Conservation (phyloP, 1,140 invertebrate genomes). For the Asbolus verrucosus region DNA sequence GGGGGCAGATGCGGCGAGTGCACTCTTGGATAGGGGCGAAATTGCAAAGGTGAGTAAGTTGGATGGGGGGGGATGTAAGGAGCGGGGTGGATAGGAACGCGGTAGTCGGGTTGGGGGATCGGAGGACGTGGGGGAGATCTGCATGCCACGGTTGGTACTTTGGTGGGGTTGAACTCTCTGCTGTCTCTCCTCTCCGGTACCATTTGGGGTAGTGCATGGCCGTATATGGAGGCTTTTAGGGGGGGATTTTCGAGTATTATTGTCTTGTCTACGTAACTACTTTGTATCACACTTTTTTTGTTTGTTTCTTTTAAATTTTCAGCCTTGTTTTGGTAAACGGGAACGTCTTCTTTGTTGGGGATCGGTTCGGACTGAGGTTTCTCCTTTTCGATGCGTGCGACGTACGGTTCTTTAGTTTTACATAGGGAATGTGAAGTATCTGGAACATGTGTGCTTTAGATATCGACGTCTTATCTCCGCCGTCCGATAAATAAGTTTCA, state of each 20-base stretch:
- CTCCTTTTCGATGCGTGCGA: background rate
- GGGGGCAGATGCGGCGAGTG: background rate
- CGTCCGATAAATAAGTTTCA: too few relatives aligned
- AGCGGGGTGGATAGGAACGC: background rate
- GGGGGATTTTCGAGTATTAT: background rate
- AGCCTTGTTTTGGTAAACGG: background rate
- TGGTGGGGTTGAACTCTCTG: background rate
- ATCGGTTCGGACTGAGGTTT: background rate
- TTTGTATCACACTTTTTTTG: too few relatives aligned
- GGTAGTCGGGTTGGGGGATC: background rate
- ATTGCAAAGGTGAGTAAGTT: too few relatives aligned
- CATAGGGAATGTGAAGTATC: slow-evolving; percentile 28
- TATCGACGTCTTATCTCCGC: too few relatives aligned
- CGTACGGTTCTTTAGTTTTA: slow-evolving; percentile 41
- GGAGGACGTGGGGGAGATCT: background rate
- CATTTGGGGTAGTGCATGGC: slow-evolving; percentile 13
- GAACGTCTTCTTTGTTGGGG: slow-evolving; percentile 15
- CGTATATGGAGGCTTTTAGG: background rate
- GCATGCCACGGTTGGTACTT: too few relatives aligned
- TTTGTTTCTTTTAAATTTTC: too few relatives aligned
- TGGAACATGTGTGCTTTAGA: slow-evolving; percentile 12
- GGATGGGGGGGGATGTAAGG: background rate
- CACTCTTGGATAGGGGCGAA: too few relatives aligned
- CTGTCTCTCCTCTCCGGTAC: background rate
- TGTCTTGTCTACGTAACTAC: background rate